These are phyloP conservation scores for Psilopsiagon aymara DNA, from an alignment of 2,113 vertebrate genomes.

Conservation along the genomic window DNA sequence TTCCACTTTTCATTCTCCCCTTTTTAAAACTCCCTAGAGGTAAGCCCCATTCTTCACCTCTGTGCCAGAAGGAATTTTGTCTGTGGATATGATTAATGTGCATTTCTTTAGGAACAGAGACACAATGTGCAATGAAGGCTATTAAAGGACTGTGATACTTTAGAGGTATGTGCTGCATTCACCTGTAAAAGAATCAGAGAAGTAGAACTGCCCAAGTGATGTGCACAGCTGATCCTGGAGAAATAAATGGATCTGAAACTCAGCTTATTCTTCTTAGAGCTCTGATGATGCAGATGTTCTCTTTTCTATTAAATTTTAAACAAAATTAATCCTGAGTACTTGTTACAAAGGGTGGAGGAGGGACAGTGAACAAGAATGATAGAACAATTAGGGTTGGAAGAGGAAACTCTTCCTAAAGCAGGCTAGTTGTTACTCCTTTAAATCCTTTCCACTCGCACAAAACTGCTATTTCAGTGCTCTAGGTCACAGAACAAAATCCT, in stretches of 20 bases:
- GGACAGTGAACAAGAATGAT: not conserved
- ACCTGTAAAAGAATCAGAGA: not conserved
- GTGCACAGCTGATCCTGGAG: not conserved
- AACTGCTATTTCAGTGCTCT: not conserved
- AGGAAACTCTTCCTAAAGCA: not conserved
- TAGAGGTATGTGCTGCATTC: not conserved
- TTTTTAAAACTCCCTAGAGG: not conserved
- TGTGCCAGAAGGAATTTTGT: not conserved
- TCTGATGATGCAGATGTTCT: not conserved
- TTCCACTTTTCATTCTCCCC: not conserved
- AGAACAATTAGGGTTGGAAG: not conserved
- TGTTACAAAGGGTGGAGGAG: not conserved
- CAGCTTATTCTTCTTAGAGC: not conserved
- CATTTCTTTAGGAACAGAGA: not conserved
- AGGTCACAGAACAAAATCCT: slow-evolving; percentile 13
- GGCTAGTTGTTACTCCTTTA: not conserved
- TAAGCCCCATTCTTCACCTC: not conserved
- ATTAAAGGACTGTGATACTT: not conserved
- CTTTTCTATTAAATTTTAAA: not conserved
- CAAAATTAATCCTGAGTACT: not conserved
- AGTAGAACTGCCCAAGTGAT: not conserved
- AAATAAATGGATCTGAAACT: not conserved
- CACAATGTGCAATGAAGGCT: not conserved
- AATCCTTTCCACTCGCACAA: not conserved
- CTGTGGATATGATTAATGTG: not conserved